Conservation (phyloP, 2,113 vertebrate species). For the Bos indicus region DNA sequence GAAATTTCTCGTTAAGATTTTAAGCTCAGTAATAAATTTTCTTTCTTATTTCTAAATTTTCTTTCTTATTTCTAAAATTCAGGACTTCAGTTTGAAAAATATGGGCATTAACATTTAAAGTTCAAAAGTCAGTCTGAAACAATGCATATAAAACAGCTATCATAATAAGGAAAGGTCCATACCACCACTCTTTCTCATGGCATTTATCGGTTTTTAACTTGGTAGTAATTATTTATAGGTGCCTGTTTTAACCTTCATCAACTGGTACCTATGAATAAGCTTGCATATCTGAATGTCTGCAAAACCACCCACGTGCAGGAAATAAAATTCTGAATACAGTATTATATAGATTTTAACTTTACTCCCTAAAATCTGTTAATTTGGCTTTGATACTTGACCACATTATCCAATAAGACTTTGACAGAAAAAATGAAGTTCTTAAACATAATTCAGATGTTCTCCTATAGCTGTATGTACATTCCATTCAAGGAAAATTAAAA, state of each 20-base stretch:
- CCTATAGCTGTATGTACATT: neutral
- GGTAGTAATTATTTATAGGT: neutral
- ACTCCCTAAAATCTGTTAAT: neutral
- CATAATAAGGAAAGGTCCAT: neutral
- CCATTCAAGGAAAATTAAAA: slow-evolving; percentile 21
- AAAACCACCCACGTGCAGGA: neutral
- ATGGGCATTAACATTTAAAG: neutral
- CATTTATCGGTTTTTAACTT: neutral
- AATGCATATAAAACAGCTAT: neutral
- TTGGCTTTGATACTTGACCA: neutral
- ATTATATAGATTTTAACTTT: neutral
- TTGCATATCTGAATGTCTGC: neutral
- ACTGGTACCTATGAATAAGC: neutral
- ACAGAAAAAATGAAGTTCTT: neutral
- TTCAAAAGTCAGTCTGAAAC: neutral
- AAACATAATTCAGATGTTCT: neutral
- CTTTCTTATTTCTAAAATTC: slow-evolving; percentile 15
- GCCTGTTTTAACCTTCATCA: neutral
- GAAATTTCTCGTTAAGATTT: slow-evolving; percentile 15
- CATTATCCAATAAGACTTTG: neutral
- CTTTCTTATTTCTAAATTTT: neutral
- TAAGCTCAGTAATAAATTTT: neutral
- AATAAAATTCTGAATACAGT: neutral
- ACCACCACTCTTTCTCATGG: neutral
- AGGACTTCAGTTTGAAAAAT: slow-evolving; percentile 11